These are phyloP conservation scores for Aurelia aurita complex sp. Pacific DNA, from an alignment of 30 jellyfish, hydroid and myxozoan genomes.

Conservation along the genomic window DNA sequence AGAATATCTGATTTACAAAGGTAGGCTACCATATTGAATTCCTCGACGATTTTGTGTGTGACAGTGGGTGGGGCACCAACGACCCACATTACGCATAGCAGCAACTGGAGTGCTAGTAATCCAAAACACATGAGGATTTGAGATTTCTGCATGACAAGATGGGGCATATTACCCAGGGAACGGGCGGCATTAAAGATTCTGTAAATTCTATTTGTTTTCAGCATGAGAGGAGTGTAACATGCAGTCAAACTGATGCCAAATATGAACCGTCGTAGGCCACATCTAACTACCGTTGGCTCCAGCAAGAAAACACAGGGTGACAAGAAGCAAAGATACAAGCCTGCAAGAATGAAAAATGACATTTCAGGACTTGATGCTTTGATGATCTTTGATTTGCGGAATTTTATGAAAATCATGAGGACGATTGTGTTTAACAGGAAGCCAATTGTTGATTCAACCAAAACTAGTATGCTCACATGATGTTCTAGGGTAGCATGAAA, in stretches of 20 bases:
- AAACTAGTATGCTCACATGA: not conserved
- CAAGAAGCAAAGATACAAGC: constrained; percentile 42
- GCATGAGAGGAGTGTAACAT: constrained; percentile 33
- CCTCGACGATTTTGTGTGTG: constrained; percentile 45
- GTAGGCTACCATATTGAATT: constrained; percentile 30
- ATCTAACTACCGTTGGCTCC: constrained; percentile 35
- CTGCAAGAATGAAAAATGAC: constrained; percentile 42
- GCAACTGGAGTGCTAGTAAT: constrained; percentile 62
- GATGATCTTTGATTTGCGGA: constrained; percentile 27
- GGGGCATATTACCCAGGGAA: constrained; percentile 24
- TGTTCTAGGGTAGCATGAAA: not conserved
- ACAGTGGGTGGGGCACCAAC: constrained; percentile 61
- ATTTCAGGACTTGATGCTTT: constrained; percentile 61
- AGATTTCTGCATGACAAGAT: constrained; percentile 54
- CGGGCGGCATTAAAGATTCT: constrained; percentile 76
- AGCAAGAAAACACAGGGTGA: constrained; percentile 50
- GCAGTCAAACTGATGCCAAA: constrained; percentile 75
- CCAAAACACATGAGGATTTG: constrained; percentile 74
- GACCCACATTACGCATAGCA: constrained; percentile 73
- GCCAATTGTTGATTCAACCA: constrained; percentile 35
- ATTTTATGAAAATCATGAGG: constrained; percentile 17
- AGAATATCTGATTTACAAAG: constrained; percentile 5
- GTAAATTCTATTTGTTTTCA: constrained; percentile 66
- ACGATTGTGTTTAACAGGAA: constrained; percentile 13
- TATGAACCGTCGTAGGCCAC: constrained; percentile 62